Base-by-base conservation (phyloP, 2,797 vertebrate genomes). In the Oryzias dopingdopingensis region DNA sequence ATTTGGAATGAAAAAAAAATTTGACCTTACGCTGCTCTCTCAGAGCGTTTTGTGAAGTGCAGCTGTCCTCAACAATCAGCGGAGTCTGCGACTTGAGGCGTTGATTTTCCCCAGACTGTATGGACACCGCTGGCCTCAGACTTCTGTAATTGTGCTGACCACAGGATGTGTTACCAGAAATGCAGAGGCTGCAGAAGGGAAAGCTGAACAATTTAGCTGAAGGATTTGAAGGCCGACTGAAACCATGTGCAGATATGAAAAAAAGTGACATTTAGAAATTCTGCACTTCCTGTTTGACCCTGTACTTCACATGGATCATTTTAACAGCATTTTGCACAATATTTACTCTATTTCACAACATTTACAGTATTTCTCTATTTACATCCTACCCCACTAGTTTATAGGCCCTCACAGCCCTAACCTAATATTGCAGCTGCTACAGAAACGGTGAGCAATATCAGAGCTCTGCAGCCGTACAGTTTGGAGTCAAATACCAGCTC, bases 101-200 rank as follows among this genome's bases (percentile, higher is more conserved):
- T 79, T 79, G 74, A 81, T 76, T 73, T 77, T 56, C 72, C 65
- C 14, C 44, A 47, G 58, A 72, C 72, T 62, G 68, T 78, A 72
- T 76, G 55, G 58, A 48, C n/a, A 10, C 61, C 52, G 37, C 52
- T 49, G 62, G 65, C 54, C 72, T 72, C 64, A 77, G 76, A 48
- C 57, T 40, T 50, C 66, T 61, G 60, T 66, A 72, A 80, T 82
- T 76, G 68, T 84, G 87, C 85, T 88, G 85, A 89, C 82, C 56
- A 49, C 51, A 65, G 65, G 69, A 72, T 72, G 67, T 65, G 69
- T 57, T 51, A 45, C 40, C 41, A 59, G 62, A 80, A 69, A 56
- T 65, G 72, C 69, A 73, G 46, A 16, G 18, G 45, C 80, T 79
- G 81, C 74, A 71, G 57, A 52, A 54, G 55, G 50, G 44, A 32